These are phyloP conservation scores for Planiliza haematocheilus DNA, from an alignment of 2,113 vertebrate species.

Conservation along the genomic window DNA sequence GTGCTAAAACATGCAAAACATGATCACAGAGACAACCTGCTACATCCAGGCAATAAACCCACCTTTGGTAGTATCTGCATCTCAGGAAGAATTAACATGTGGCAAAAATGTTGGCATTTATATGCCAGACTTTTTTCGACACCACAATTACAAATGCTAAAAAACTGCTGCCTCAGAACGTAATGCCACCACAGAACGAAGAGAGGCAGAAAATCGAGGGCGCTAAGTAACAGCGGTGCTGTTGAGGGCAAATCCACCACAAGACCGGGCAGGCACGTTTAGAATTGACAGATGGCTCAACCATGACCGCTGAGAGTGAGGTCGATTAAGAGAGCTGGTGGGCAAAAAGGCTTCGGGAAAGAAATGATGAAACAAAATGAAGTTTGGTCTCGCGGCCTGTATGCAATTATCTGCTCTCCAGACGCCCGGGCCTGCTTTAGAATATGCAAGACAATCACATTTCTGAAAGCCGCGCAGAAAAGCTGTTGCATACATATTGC, in stretches of 20 bases:
- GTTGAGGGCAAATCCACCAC: constrained; percentile 8
- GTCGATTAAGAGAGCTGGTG: constrained; percentile 55
- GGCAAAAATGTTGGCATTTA: neutral
- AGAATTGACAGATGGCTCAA: constrained; percentile 67
- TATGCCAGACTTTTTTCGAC: no score
- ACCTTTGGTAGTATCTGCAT: no score
- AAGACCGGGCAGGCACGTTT: constrained; percentile 35
- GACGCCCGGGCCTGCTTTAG: constrained; percentile 30
- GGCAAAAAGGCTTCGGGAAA: constrained; percentile 44
- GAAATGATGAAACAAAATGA: constrained; percentile 64
- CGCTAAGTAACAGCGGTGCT: constrained; percentile 5
- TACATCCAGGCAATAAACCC: neutral
- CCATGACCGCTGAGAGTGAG: constrained; percentile 55
- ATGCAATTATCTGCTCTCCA: constrained; percentile 51
- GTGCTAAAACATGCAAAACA: constrained; percentile 3
- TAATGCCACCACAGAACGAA: neutral
- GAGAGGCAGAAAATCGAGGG: neutral
- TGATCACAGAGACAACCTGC: neutral
- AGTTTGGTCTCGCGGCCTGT: constrained; percentile 49
- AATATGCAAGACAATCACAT: constrained; percentile 63
- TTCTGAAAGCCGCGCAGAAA: constrained; percentile 46
- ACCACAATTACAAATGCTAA: no score
- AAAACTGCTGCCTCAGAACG: no score
- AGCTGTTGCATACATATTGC: constrained; percentile 23
- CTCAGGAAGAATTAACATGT: neutral